Evolutionary conservation across 2,888 invertebrate species (phyloP), one percentile per base, ranked within the genome.

Genomic region (Drosophila paracracens): DNA sequence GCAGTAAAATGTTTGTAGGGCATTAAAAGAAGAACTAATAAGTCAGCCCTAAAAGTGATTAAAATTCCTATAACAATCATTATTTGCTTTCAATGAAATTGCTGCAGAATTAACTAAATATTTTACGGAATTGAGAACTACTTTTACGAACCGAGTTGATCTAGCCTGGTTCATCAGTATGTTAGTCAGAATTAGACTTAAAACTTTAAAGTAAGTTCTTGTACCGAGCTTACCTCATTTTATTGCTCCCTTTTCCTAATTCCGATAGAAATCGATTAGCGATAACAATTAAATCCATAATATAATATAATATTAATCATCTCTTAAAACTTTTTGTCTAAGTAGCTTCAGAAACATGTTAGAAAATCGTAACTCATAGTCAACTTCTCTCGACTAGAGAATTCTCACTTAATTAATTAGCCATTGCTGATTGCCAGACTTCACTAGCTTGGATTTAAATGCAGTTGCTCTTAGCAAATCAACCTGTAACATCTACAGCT

Each of bases 171-270:
- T 4, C 21, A 7, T 25, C 46, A 8, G 16, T 16, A 8, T 21
- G 21, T 11, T 0, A 13, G 13, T 2, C 13, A 7, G 18, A 21
- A 21, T 38, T 38, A 18, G 18, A 38, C 11, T 21, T 21, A 1
- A n/a, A 40, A 11, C 1, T 1, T 13, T 21, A 21, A 43, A 13
- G 6, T 21, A 13, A 46, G 13, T 46, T 21, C 6, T 13, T 21
- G 13, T 21, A 13, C 4, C 13, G 13, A 46, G 13, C 0, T 7
- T 46, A 21, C 11, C 5, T 1, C 2, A 1, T 1, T n/a, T 43
- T 0, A 43, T 3, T 1, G n/a, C 11, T 43, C 0, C 38, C 0
- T 8, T 38, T 38, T 16, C 2, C 16, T 2, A 6, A 16, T 36
- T 36, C 16, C 16, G 16, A 36, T 36, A 36, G 0, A 36, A 33